Conservation (phyloP, 2,797 vertebrate genomes). For the Melanotaenia boesemani region DNA sequence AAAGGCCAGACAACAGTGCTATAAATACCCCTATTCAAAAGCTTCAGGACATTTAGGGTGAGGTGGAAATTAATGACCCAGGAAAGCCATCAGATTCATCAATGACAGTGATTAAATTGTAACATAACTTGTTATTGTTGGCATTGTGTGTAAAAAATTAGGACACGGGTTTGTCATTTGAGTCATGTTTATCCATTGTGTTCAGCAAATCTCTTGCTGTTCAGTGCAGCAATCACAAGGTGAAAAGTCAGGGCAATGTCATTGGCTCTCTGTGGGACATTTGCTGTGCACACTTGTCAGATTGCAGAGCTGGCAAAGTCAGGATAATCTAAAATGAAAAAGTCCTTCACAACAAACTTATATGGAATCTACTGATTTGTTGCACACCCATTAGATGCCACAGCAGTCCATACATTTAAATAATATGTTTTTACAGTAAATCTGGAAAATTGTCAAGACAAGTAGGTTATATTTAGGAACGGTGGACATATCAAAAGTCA, state of each 20-base stretch:
- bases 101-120: conserved; percentile 17
- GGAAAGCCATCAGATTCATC: conserved; percentile 52
- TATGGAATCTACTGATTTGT: conserved; percentile 5
- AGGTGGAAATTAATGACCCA: conserved; percentile 56
- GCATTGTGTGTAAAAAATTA: conserved; percentile 25
- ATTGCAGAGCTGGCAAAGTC: conserved; percentile 55
- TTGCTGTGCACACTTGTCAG: conserved; percentile 40
- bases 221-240: conserved; percentile 63
- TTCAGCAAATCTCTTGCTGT: conserved; percentile 63
- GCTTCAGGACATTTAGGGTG: conserved; percentile 51
- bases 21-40: conserved; percentile 67
- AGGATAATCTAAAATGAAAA: conserved; percentile 52
- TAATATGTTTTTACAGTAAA: neutral
- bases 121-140: neutral
- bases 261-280: conserved; percentile 53
- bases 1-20: conserved; percentile 61
- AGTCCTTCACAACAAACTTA: conserved; percentile 32
- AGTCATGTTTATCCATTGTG: conserved; percentile 51
- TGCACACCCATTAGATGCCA: conserved; percentile 6
- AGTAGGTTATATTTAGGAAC: conserved; percentile 8
- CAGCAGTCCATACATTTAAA: neutral
- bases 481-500: neutral
- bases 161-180: conserved; percentile 52
- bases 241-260: conserved; percentile 62
- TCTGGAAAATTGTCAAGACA: neutral